Base-by-base conservation (phyloP, 2,888 invertebrate species). In the Eledona agricola region DNA sequence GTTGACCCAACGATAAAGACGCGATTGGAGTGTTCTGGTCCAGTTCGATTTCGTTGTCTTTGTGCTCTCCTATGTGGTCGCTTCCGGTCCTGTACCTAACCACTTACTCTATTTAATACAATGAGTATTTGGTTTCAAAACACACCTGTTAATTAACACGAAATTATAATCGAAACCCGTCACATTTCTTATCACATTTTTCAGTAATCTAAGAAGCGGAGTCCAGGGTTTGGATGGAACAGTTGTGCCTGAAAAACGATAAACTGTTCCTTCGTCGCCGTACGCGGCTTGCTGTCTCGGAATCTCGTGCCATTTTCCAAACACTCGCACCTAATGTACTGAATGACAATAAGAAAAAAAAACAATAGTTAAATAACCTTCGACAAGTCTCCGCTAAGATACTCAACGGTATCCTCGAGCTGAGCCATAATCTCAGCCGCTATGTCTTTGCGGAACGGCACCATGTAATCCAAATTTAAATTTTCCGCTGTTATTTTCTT, bases 51-150 rank as follows among this genome's bases (percentile, higher is more conserved):
- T 89, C 88, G 64, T 85, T 84, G 67, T 88, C 88, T 66, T 83
- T 79, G 64, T 88, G 88, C 64, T 87, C 86, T 4, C 88, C 86
- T 73, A 88, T 87, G 61, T 86, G 82, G 68, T 88, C 87, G 23
- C 73, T 71, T 5, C 88, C 88, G 74, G 86, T 80, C 66, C 82
- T 79, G 66, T 88, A 88, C 70, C 87, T 88, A 63, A 3, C n/a
- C n/a, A n/a, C n/a, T n/a, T n/a, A n/a, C n/a, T n/a, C n/a, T n/a
- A n/a, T 5, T 13, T 11, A 38, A 11, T 7, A 17, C 19, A 19
- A 5, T 5, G 6, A 19, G 6, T 5, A 19, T 19, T 4, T n/a
- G n/a, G n/a, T n/a, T n/a, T n/a, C n/a, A n/a, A n/a, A 13, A 6
- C 32, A n/a, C 70, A 87, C 87, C 83, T 84, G 70, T 88, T 88